Percentiles rank a stretch among this genome's conserved stretches.
Conservation (phyloP, 2,113 vertebrate species). For the Mohoua ochrocephala region DNA sequence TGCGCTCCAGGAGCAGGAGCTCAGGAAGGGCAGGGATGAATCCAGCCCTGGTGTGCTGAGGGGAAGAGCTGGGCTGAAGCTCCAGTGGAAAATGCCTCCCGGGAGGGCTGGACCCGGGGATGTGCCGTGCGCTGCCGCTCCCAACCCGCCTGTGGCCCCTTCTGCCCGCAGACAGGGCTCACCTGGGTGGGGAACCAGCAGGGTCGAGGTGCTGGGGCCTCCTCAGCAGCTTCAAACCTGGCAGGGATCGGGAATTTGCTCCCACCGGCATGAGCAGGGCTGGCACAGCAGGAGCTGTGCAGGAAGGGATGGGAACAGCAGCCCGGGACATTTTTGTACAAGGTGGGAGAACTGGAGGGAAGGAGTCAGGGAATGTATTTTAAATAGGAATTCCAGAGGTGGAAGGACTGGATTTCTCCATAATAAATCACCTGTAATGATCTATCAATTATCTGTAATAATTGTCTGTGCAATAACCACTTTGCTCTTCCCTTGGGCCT, state of each 20-base stretch:
- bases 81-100: neutral
- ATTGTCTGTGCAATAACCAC: neutral
- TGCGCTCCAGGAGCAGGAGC: rapidly evolving
- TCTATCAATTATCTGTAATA: neutral
- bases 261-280: rapidly evolving
- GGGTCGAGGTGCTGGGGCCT: neutral
- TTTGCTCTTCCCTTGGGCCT: neutral
- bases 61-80: neutral
- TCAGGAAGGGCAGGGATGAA: neutral
- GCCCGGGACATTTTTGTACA: neutral
- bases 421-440: neutral
- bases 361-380: neutral
- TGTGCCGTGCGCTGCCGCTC: rapidly evolving
- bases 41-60: rapidly evolving
- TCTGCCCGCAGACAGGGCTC: neutral
- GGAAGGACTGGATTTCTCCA: neutral
- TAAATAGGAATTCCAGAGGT: neutral
- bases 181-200: neutral
- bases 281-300: neutral
- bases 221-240: too few relatives aligned
- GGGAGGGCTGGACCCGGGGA: neutral
- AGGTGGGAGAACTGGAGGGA: neutral
- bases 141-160: neutral
- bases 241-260: neutral
- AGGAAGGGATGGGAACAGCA: neutral